These are phyloP conservation scores for Limonius californicus DNA, from an alignment of 1,140 invertebrate species.

Conservation along the genomic window DNA sequence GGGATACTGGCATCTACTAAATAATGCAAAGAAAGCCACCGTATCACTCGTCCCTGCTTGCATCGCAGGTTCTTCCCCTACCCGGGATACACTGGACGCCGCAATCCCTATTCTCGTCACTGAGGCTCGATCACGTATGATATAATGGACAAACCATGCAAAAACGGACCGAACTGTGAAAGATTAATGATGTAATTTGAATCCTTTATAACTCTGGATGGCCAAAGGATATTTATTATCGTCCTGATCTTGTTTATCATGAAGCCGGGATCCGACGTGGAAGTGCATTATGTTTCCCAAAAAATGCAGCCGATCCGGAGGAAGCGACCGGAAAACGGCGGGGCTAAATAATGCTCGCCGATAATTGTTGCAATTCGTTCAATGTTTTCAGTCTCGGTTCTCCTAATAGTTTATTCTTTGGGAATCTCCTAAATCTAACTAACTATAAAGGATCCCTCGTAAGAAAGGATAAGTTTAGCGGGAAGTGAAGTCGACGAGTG, in stretches of 20 bases:
- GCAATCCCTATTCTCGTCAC: conserved; percentile 10
- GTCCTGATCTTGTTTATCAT: neutral
- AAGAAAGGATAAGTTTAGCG: conserved; percentile 42
- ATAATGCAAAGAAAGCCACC: conserved; percentile 41
- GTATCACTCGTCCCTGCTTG: conserved; percentile 32
- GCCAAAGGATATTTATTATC: conserved; percentile 5
- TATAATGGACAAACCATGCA: conserved; percentile 18
- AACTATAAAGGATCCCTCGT: conserved; percentile 44
- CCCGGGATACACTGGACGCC: neutral
- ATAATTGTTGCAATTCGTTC: conserved; percentile 21
- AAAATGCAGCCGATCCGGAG: too few species aligned
- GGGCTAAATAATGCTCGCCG: neutral
- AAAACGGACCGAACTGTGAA: conserved; percentile 13
- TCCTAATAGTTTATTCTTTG: conserved; percentile 39
- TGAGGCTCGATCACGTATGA: conserved; percentile 9
- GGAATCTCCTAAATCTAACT: conserved; percentile 41
- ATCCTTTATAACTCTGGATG: neutral
- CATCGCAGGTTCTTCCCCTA: neutral
- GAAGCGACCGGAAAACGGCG: too few species aligned
- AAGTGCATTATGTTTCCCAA: too few species aligned
- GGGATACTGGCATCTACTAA: conserved; percentile 35
- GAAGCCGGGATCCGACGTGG: neutral
- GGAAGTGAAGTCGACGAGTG: conserved; percentile 44
- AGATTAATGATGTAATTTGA: conserved; percentile 16
- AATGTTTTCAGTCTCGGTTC: neutral